Conservation (phyloP, 2,888 invertebrate species). For the Coenonympha arcania region DNA sequence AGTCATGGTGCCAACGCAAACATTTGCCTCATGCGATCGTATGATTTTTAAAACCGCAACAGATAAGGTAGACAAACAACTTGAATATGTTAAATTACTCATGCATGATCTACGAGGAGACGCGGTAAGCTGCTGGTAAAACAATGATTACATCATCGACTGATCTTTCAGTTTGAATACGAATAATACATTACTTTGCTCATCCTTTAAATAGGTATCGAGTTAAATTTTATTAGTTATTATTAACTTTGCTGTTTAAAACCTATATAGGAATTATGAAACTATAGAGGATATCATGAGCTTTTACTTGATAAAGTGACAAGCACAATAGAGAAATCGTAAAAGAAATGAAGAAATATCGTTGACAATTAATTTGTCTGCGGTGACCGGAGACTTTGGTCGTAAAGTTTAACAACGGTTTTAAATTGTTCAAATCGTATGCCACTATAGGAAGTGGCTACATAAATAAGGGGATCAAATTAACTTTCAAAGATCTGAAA, state of each 20-base stretch:
- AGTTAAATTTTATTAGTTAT: too few relatives aligned
- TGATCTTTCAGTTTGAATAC: neutral
- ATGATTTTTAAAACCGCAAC: slow-evolving; percentile 44
- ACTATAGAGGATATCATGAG: neutral
- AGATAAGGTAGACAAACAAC: slow-evolving; percentile 36
- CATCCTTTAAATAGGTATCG: neutral
- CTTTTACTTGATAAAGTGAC: neutral
- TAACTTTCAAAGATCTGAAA: slow-evolving; percentile 63
- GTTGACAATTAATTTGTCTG: slow-evolving; percentile 1
- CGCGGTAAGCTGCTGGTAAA: slow-evolving; percentile 13
- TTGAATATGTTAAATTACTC: slow-evolving; percentile 37
- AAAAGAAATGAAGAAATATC: slow-evolving; percentile 5
- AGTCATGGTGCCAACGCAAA: slow-evolving; percentile 55
- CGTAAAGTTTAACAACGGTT: slow-evolving; percentile 3
- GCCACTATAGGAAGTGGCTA: slow-evolving; percentile 31
- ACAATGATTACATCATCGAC: slow-evolving; percentile 3
- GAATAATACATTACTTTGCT: neutral
- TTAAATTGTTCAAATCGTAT: slow-evolving; percentile 1
- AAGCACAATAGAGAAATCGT: neutral
- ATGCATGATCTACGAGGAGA: slow-evolving; percentile 22
- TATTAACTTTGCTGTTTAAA: too few relatives aligned
- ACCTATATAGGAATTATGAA: neutral
- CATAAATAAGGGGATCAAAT: slow-evolving; percentile 50
- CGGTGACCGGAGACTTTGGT: neutral
- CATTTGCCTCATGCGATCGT: slow-evolving; percentile 43